Conservation (phyloP, 2,797 vertebrate species). For the Odontamblyopus rebecca region DNA sequence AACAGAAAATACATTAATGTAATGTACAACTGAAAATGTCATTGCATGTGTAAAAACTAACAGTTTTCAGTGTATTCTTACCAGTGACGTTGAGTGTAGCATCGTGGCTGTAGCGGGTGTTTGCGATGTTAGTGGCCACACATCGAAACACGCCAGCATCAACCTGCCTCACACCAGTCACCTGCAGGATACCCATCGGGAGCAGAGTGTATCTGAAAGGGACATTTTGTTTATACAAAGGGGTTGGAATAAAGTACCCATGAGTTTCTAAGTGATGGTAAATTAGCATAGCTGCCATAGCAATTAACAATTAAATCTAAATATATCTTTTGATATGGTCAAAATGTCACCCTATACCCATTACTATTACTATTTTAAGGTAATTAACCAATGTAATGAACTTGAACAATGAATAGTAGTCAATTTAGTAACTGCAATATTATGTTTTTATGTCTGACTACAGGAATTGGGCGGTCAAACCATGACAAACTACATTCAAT, state of each 20-base stretch:
- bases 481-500: background rate
- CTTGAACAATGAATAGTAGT: background rate
- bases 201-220: constrained; percentile 80
- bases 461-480: background rate
- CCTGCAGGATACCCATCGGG: constrained; percentile 78
- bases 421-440: background rate
- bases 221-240: background rate
- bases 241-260: background rate
- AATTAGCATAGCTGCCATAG: too few species aligned
- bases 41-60: background rate
- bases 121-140: constrained; percentile 74
- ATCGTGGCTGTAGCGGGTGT: constrained; percentile 74
- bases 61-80: constrained; percentile 35
- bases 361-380: too few species aligned
- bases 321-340: too few species aligned
- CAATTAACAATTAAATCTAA: too few species aligned
- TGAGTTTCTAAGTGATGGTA: background rate
- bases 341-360: too few species aligned
- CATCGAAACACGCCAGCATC: constrained; percentile 74
- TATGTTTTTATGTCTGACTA: background rate
- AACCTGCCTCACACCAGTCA: constrained; percentile 64
- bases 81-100: constrained; percentile 73
- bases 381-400: too few species aligned
- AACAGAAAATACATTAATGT: background rate
- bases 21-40: background rate